Evolutionary conservation across 2,113 vertebrate genomes (phyloP), one percentile per base, ranked within the genome.

Genomic region (Gobius niger): DNA sequence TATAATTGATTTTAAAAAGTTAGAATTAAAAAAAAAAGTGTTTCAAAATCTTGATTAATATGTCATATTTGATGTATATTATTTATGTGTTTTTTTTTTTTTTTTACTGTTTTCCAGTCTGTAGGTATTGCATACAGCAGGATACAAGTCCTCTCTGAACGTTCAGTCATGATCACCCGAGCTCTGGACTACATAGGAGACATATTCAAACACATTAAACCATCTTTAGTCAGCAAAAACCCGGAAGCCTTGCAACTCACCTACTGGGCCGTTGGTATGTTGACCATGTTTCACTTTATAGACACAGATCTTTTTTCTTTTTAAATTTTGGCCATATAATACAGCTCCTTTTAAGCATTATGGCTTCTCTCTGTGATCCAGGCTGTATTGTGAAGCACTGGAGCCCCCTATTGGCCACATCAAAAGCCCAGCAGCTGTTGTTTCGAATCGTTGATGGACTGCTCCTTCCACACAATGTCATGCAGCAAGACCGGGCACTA

Each of bases 331-430:
- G 42, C 57, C 42, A 1, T 60, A 44, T 16, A 60, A 9, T 60
- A 15, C n/a, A n/a, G 40, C 40, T 41, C 34, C 40, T 42, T 60
- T 54, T 12, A 54, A 24, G 52, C 52, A 42, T 7, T 60, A 60
- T n/a, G 9, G 14, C 47, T 42, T 9, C 16, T 7, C 59, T 8
- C 8, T 70, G 65, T 62, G 72, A 82, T 64, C 66, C 86, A 99
- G 98, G 98, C 65, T 94, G 90, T 82, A 84, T 99, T 73, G 95
- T 98, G 72, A 98, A 97, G 83, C 95, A 96, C 72, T 99, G 98
- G 96, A 94, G 96, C 85, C 90, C 91, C 4, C 95, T 99, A 76
- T 89, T 99, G 90, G 95, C 93, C 78, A 96, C 95, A 47, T 94
- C 95, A 5, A 98, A 95, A 93, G 95, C 96, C 0, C 97, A 98